phyloP scores from a whole-genome alignment of 2,113 vertebrate genomes.

The Anguilla japonica region DNA sequence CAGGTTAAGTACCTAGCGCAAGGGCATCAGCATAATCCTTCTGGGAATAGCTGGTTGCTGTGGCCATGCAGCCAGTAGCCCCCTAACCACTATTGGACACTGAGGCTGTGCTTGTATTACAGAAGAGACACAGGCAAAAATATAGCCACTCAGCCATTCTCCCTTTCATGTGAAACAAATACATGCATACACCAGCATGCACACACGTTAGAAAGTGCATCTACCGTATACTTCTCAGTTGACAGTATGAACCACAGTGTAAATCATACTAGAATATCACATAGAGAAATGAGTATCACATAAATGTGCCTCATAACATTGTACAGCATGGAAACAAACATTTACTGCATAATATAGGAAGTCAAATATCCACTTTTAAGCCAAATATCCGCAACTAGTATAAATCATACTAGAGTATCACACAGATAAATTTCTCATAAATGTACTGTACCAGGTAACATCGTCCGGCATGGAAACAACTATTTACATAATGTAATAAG shows the following conservation, averaged over 20 bases:
- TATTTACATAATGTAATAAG: background rate
- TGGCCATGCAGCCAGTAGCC: background rate
- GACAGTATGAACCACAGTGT: background rate
- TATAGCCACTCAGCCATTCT: background rate
- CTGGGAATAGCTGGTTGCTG: background rate
- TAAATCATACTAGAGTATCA: background rate
- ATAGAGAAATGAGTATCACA: background rate
- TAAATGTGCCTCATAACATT: background rate
- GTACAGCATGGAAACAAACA: no score
- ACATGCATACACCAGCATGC: background rate
- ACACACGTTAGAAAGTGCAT: background rate
- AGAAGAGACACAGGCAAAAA: background rate
- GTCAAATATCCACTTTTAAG: no score
- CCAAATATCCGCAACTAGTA: background rate
- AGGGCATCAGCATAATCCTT: background rate
- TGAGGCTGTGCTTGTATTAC: background rate
- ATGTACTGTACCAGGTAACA: background rate
- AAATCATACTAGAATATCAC: background rate
- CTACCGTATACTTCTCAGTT: background rate
- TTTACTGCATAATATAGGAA: no score
- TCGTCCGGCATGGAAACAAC: no score
- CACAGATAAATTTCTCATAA: background rate
- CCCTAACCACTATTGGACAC: background rate
- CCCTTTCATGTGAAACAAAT: background rate
- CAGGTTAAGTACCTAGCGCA: background rate